These are phyloP conservation scores for Champsocephalus esox DNA, from an alignment of 2,797 vertebrate genomes.

Conservation along the genomic window DNA sequence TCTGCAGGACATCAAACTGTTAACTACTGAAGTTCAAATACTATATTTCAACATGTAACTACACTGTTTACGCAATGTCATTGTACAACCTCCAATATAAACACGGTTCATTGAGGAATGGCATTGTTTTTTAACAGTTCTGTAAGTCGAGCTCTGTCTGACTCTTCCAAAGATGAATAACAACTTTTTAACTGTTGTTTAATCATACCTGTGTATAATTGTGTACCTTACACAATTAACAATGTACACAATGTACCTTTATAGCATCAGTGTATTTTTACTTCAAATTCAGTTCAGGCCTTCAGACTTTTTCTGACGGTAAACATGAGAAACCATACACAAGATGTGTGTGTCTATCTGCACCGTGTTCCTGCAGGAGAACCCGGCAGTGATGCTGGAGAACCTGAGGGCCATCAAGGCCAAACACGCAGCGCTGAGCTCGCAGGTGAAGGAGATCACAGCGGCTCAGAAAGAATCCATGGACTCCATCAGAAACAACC, in stretches of 20 bases:
- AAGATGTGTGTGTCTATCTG: neutral
- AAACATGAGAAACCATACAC: neutral
- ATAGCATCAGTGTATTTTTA: too few species aligned
- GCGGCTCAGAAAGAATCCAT: conserved; percentile 87
- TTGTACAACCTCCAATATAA: too few species aligned
- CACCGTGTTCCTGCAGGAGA: conserved; percentile 82
- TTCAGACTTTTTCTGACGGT: neutral
- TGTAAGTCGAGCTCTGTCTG: too few species aligned
- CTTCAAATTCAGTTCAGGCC: too few species aligned
- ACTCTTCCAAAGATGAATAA: too few species aligned
- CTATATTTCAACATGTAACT: neutral
- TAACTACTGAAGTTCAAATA: neutral
- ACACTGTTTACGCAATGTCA: neutral
- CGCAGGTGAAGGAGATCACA: conserved; percentile 83
- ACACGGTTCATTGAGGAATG: too few species aligned
- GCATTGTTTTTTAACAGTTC: too few species aligned
- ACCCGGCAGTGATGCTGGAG: conserved; percentile 87
- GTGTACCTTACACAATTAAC: too few species aligned
- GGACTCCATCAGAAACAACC: conserved; percentile 81
- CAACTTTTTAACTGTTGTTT: too few species aligned
- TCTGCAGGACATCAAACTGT: neutral
- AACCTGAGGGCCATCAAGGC: conserved; percentile 87
- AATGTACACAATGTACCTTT: too few species aligned
- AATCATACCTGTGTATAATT: too few species aligned
- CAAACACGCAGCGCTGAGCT: conserved; percentile 85